Evolutionary conservation across 2,888 invertebrate genomes (phyloP).

Genomic region (Adelphocoris suturalis): DNA sequence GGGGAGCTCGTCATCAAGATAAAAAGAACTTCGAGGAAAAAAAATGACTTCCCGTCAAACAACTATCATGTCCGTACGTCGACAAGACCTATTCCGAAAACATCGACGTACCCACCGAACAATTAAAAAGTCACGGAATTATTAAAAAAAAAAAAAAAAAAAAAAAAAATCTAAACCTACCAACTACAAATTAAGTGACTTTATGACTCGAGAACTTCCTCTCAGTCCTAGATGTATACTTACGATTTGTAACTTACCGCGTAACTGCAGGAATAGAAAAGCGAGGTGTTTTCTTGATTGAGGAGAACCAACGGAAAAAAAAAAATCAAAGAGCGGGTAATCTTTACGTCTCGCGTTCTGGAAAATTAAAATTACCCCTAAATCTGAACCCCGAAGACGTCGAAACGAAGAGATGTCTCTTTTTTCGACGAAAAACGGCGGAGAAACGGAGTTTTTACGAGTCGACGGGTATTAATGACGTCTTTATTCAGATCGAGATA

Average conservation of each 20-base stretch:
- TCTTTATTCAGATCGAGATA: slow-evolving; percentile 17
- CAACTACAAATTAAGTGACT: neutral
- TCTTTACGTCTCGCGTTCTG: neutral
- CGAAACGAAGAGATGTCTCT: too few relatives aligned
- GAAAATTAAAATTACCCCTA: too few relatives aligned
- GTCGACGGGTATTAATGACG: slow-evolving; percentile 46
- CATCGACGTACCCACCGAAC: neutral
- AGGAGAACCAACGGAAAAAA: neutral
- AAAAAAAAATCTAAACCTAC: neutral
- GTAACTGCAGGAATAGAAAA: neutral
- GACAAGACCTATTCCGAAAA: neutral
- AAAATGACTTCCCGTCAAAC: neutral
- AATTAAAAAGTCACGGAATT: neutral
- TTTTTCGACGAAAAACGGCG: neutral
- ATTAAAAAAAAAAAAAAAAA: neutral
- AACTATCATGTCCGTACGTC: neutral
- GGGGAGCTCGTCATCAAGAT: neutral
- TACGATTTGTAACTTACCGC: neutral
- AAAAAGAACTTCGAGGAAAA: neutral
- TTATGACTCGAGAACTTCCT: slow-evolving; percentile 37
- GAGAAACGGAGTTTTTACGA: neutral
- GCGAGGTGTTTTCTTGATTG: neutral
- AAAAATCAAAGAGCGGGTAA: neutral
- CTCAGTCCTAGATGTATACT: neutral
- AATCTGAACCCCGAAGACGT: too few relatives aligned